These are phyloP conservation scores for Pelagia noctiluca DNA, from an alignment of 30 jellyfish, hydroid and myxozoan genomes.

Conservation along the genomic window DNA sequence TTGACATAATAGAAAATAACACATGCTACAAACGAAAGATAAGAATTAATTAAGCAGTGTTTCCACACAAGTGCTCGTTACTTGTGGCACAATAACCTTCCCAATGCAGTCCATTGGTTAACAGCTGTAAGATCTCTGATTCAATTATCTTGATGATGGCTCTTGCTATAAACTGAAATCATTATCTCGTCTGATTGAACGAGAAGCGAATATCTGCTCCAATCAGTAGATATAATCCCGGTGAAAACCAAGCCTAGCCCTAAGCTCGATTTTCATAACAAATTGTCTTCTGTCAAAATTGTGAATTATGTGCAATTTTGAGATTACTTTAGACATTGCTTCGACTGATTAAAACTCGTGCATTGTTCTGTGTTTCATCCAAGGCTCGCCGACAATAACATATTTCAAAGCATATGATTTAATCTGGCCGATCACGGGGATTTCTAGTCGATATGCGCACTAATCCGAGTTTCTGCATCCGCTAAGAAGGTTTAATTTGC, in stretches of 20 bases:
- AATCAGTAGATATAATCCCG: constrained; percentile 58
- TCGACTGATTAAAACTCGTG: background rate
- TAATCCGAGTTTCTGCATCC: constrained; percentile 11
- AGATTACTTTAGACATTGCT: constrained; percentile 20
- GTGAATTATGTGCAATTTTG: constrained; percentile 56
- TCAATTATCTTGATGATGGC: background rate
- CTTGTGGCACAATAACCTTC: too few species aligned
- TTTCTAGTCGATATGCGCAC: background rate
- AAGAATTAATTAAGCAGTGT: too few species aligned
- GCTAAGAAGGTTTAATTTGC: constrained; percentile 72
- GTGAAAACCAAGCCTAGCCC: constrained; percentile 60
- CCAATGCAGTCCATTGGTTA: too few species aligned
- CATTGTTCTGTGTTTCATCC: background rate
- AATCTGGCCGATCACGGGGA: background rate
- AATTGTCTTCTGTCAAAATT: constrained; percentile 59
- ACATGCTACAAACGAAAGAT: too few species aligned
- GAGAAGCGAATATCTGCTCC: constrained; percentile 25
- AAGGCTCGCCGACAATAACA: background rate
- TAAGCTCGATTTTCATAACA: constrained; percentile 70
- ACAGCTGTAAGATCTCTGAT: background rate
- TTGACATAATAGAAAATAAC: too few species aligned
- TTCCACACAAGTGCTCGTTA: too few species aligned
- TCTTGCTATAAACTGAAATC: background rate
- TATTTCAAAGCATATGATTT: background rate
- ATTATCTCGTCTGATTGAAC: background rate